These are phyloP conservation scores for Camptogramma bilineatum DNA, from an alignment of 2,888 invertebrate genomes.

Conservation along the genomic window DNA sequence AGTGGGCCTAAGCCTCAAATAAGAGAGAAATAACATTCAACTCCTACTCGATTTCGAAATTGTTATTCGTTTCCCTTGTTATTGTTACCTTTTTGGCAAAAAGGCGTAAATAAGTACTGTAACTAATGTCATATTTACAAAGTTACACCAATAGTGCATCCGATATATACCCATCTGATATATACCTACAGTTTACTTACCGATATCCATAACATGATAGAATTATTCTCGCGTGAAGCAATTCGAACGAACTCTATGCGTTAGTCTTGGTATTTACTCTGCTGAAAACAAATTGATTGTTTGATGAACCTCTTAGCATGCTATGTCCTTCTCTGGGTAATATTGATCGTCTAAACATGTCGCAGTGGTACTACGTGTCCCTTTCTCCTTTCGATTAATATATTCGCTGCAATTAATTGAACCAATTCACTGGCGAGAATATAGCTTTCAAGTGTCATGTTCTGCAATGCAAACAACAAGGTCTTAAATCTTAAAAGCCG, in stretches of 20 bases:
- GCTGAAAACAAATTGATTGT: constrained; percentile 34
- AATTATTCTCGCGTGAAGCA: constrained; percentile 25
- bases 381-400: constrained; percentile 8
- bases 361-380: constrained; percentile 10
- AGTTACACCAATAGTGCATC: neutral
- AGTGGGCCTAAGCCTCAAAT: constrained; percentile 59
- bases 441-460: constrained; percentile 21
- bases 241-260: constrained; percentile 21
- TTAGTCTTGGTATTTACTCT: constrained; percentile 29
- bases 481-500: constrained; percentile 19
- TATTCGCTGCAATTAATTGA: constrained; percentile 11
- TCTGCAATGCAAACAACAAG: constrained; percentile 17
- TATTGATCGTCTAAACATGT: constrained; percentile 16
- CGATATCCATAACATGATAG: neutral
- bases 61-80: constrained; percentile 47
- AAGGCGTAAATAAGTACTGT: constrained; percentile 12
- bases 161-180: neutral
- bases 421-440: constrained; percentile 3
- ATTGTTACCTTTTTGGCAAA: constrained; percentile 40
- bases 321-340: constrained; percentile 4
- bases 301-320: constrained; percentile 25
- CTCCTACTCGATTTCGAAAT: constrained; percentile 57
- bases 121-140: constrained; percentile 13
- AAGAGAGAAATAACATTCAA: constrained; percentile 53
- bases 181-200: neutral